Percentiles rank a stretch among this genome's conserved stretches.
Evolutionary conservation across 2,888 invertebrate species (phyloP).

Genomic region (Hofmannophila pseudospretella): DNA sequence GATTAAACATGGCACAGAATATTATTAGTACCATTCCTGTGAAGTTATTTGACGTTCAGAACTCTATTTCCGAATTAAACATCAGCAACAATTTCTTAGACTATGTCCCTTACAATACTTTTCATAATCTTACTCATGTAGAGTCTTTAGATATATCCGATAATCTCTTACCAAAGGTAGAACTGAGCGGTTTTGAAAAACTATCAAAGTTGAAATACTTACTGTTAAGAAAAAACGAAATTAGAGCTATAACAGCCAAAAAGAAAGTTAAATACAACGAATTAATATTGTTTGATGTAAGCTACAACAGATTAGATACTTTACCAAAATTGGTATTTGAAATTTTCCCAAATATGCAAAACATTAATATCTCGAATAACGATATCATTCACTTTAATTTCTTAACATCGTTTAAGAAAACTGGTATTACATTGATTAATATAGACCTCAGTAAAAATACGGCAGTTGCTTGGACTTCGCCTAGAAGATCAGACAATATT

Average conservation of each 20-base stretch:
- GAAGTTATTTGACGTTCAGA: slow-evolving; percentile 81
- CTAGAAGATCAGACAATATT: slow-evolving; percentile 45
- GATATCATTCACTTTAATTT: slow-evolving; percentile 60
- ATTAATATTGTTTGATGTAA: slow-evolving; percentile 56
- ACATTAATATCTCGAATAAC: slow-evolving; percentile 63
- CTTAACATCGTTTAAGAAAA: slow-evolving; percentile 43
- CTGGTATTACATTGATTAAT: slow-evolving; percentile 50
- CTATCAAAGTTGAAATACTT: slow-evolving; percentile 56
- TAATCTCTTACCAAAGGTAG: slow-evolving; percentile 83
- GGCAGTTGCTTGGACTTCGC: slow-evolving; percentile 47
- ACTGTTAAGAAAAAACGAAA: slow-evolving; percentile 63
- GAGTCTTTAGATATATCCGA: slow-evolving; percentile 84
- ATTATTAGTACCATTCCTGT: slow-evolving; percentile 80
- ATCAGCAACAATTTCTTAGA: slow-evolving; percentile 85
- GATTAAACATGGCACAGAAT: slow-evolving; percentile 86
- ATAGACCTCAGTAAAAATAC: slow-evolving; percentile 68
- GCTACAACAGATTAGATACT: slow-evolving; percentile 54
- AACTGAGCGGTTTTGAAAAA: slow-evolving; percentile 77
- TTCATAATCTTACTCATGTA: slow-evolving; percentile 84
- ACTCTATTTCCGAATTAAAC: slow-evolving; percentile 85
- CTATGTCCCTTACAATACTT: slow-evolving; percentile 86
- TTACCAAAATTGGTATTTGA: slow-evolving; percentile 55
- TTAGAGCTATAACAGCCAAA: slow-evolving; percentile 47
- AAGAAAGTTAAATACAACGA: slow-evolving; percentile 56
- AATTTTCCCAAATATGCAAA: slow-evolving; percentile 63